Evolutionary conservation across 2,797 vertebrate species (phyloP).

Genomic region (Meda fulgida): DNA sequence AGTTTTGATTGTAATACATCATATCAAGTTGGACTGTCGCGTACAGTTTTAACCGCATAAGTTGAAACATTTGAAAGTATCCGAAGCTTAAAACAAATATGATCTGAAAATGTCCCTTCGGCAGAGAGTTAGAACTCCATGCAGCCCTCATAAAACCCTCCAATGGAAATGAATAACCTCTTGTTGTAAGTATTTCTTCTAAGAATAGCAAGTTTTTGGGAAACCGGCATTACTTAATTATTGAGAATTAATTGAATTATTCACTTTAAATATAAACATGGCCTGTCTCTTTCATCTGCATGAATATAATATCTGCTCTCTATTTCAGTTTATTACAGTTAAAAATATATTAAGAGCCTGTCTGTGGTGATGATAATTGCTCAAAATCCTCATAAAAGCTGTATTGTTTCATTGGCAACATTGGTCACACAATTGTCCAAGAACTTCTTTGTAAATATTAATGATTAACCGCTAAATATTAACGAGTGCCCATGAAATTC

Average conservation of each 20-base stretch:
- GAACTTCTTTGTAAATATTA: neutral
- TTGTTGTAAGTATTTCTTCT: neutral
- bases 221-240: neutral
- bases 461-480: neutral
- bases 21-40: neutral
- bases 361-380: neutral
- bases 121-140: neutral
- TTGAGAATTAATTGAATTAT: neutral
- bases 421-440: neutral
- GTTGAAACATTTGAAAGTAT: neutral
- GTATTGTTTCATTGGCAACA: neutral
- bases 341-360: neutral
- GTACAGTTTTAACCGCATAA: neutral
- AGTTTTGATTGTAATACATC: neutral
- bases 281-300: neutral
- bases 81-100: neutral
- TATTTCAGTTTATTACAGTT: neutral
- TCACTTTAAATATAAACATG: neutral
- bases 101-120: neutral
- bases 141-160: neutral
- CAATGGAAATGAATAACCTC: neutral
- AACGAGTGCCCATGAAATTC: conserved; percentile 5
- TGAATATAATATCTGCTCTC: neutral
- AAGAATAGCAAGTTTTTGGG: neutral
- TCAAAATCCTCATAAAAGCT: neutral